Base-by-base conservation (phyloP, 2,888 invertebrate genomes). In the Cataglyphis rosenhaueri region DNA sequence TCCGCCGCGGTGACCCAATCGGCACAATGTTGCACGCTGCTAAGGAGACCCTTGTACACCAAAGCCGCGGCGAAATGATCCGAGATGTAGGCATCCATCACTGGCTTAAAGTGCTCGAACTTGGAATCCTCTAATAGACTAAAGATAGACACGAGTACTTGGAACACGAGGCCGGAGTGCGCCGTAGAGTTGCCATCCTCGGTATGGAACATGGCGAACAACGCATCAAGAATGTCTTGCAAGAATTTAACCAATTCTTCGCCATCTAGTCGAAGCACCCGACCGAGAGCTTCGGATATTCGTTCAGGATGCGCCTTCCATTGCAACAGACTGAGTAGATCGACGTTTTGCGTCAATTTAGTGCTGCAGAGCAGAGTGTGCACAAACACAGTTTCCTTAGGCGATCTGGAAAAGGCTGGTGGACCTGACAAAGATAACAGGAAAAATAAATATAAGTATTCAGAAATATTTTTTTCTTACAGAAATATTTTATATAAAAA, bases 231-330 rank as follows among this genome's bases (percentile, higher is more conserved):
- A 1, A 99, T 98, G 92, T 99, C 99, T 94, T 99, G 97, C 1
- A 99, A 95, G 94, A 99, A 99, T 95, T 99, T 99, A 18, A 99
- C 98, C 59, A 99, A 95, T 93, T 99, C 99, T 94, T 98, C 98
- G 55, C 96, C 96, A 8, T 97, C 97, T n/a, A 99, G 95, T 8
- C 97, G 95, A 85, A 98, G 94, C 1, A 99, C 97, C 70, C 98
- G 96, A 0, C 97, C 96, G 18, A 99, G 95, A 0, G 98, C 98
- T 87, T 98, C 98, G 92, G 97, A 97, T 75, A 99, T 98, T 90
- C 97, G 96, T 88, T 98, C 98, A 0, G 98, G 98, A 91, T 97
- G 97, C 0, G 97, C 97, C 88, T 98, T 97, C 99, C 99, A 99
- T 94, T 98, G 98, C 3, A 99, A 95, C 62, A 99, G 95, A 6